phyloP scores from a whole-genome alignment of 2,888 invertebrate species.

The Ormyrus thymus region DNA sequence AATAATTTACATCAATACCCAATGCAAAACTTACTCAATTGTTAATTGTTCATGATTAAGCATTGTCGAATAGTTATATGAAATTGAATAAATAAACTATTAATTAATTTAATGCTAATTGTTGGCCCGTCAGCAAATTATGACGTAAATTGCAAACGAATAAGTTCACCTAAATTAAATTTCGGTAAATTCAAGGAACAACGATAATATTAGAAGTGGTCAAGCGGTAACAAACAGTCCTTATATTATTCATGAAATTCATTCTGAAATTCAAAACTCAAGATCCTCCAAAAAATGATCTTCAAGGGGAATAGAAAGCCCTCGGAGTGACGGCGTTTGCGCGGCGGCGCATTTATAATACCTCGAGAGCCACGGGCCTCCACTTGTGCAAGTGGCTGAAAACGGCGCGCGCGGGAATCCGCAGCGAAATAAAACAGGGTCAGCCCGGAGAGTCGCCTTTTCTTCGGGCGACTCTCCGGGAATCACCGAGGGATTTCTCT shows the following conservation, averaged over 20 bases:
- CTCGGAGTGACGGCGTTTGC: neutral
- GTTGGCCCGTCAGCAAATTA: no score
- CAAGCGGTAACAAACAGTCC: no score
- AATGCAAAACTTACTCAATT: neutral
- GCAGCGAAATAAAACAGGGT: slow-evolving; percentile 29
- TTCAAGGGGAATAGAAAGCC: no score
- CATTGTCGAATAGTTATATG: neutral
- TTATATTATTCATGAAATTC: no score
- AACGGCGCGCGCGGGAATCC: neutral
- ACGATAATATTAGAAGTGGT: no score
- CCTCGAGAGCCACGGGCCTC: neutral
- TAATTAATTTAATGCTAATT: neutral
- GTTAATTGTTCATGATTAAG: neutral
- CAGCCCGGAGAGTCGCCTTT: neutral
- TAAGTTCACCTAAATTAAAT: no score
- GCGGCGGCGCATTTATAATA: neutral
- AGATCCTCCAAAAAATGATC: no score
- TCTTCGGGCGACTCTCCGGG: neutral
- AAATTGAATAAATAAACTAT: neutral
- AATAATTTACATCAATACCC: no score
- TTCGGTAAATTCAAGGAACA: no score
- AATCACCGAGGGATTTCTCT: slow-evolving; percentile 23
- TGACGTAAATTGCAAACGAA: no score
- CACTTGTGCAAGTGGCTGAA: slow-evolving; percentile 1
- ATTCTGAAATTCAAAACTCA: no score